A percentile compares a stretch with the other conserved stretches of the same genome.
Conservation (phyloP, 2,113 vertebrate genomes). For the Tenebrosternarchus preto region DNA sequence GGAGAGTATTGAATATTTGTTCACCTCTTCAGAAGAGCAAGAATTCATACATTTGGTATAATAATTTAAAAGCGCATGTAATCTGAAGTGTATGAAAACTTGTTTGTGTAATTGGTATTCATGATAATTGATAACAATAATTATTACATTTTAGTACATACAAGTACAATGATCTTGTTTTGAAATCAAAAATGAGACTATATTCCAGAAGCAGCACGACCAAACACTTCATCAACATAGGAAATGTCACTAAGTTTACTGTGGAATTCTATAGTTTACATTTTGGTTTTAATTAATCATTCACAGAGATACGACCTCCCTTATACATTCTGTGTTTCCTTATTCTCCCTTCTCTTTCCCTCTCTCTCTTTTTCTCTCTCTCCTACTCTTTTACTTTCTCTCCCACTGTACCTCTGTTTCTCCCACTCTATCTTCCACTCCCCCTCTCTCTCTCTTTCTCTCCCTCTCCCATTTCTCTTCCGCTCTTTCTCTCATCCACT, state of each 20-base stretch:
- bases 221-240: no score
- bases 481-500: conserved; percentile 20
- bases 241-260: not conserved
- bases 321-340: not conserved
- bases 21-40: no score
- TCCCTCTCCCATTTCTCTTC: conserved; percentile 32
- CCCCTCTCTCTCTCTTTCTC: not conserved
- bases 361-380: not conserved
- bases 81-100: no score
- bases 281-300: conserved; percentile 31
- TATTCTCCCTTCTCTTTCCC: not conserved
- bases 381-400: no score
- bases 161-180: not conserved
- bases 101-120: not conserved
- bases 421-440: not conserved
- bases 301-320: conserved; percentile 11
- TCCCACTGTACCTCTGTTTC: not conserved
- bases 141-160: no score
- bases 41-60: no score
- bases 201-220: not conserved
- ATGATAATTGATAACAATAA: not conserved
- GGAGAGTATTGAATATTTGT: not conserved
- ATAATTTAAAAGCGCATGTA: no score
- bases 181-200: not conserved
- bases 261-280: conserved; percentile 14